Percentiles rank a stretch among this genome's conserved stretches.
Evolutionary conservation across 1,140 invertebrate species (phyloP).

Genomic region (Drosophila pseudoananassae): DNA sequence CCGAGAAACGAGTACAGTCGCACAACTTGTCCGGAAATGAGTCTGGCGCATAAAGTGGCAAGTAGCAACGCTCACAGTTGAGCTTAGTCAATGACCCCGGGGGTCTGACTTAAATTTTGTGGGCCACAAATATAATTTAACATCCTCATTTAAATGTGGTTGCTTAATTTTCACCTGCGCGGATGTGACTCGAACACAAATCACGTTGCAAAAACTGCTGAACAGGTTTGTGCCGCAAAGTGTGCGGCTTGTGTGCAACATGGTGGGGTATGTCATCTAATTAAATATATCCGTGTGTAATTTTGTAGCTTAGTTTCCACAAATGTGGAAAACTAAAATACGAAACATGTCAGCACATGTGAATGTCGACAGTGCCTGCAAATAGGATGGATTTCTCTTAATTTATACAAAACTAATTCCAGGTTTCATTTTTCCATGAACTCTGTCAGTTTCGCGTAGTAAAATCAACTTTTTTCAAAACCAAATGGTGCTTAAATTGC

Average conservation of each 20-base stretch:
- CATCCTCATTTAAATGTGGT: constrained; percentile 43
- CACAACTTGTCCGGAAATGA: constrained; percentile 13
- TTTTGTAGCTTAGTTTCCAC: constrained; percentile 68
- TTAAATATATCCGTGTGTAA: constrained; percentile 73
- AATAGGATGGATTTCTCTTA: constrained; percentile 25
- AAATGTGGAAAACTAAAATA: constrained; percentile 69
- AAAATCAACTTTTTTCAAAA: not conserved
- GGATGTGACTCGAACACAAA: constrained; percentile 57
- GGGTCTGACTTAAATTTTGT: not conserved
- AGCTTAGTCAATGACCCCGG: constrained; percentile 18
- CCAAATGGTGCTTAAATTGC: constrained; percentile 20
- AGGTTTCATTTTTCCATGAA: not conserved
- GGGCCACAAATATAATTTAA: constrained; percentile 18
- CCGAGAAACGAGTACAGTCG: constrained; percentile 8
- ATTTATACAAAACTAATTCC: not conserved
- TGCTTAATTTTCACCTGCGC: constrained; percentile 51
- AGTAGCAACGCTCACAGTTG: not conserved
- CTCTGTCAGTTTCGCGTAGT: not conserved
- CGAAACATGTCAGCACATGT: constrained; percentile 31
- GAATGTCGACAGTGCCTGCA: constrained; percentile 10
- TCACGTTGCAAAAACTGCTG: constrained; percentile 42
- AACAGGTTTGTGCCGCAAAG: constrained; percentile 4
- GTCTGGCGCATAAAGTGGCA: not conserved
- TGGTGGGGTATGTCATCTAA: constrained; percentile 64
- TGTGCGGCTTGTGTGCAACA: constrained; percentile 53